Evolutionary conservation across 2,113 vertebrate species (phyloP).

Genomic region (Podilymbus podiceps): DNA sequence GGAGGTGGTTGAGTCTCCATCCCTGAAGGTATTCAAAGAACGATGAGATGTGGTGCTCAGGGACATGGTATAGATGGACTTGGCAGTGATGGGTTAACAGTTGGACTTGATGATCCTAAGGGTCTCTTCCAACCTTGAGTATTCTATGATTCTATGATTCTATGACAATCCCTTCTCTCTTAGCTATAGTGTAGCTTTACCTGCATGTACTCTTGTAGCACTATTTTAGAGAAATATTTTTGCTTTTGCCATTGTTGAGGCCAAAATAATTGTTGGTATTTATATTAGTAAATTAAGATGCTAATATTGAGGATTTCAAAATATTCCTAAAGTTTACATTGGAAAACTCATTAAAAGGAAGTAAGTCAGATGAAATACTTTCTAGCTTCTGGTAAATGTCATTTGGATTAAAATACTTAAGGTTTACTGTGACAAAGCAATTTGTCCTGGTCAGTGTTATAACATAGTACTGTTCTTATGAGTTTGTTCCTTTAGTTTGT

Average conservation of each 20-base stretch:
- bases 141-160: no score
- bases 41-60: no score
- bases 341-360: neutral
- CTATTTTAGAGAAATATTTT: neutral
- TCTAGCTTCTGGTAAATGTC: neutral
- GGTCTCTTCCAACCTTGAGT: no score
- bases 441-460: neutral
- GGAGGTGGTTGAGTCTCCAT: no score
- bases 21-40: no score
- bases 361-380: neutral
- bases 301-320: neutral
- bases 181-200: neutral
- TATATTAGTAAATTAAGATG: neutral
- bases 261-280: neutral
- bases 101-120: no score
- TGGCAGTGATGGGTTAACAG: no score
- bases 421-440: neutral
- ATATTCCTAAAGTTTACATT: neutral
- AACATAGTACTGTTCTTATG: neutral
- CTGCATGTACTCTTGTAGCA: neutral
- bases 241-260: neutral
- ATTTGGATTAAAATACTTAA: neutral
- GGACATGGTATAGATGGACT: no score
- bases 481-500: neutral
- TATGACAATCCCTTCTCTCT: neutral